Evolutionary conservation across 2,797 vertebrate genomes (phyloP), one percentile per base, ranked within the genome.

Genomic region (Graptemys geographica): DNA sequence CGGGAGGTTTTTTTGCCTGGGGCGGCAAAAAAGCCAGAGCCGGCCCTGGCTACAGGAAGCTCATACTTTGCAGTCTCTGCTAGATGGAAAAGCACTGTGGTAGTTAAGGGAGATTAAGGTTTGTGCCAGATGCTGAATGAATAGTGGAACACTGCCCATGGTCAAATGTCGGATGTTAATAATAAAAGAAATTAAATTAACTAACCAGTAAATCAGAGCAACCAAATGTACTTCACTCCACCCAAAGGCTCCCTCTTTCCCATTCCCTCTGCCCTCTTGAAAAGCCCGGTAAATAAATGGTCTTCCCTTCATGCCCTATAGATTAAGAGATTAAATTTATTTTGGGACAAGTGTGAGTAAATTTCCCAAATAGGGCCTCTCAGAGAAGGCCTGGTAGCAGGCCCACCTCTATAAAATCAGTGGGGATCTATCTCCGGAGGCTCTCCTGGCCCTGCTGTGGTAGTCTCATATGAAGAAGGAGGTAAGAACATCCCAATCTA

Each of bases 311-410:
- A 5, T 65, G 33, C 8, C 4, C 18, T n/a, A 28, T 57, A 65
- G 84, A 79, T 86, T 94, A 94, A 56, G 72, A 90, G 74, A 90
- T 86, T 93, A 6, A 28, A 92, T 85, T 90, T 94, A 53, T 90
- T 96, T 96, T 95, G 96, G 94, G 79, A 86, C 2, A 5, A 95
- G 89, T 25, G 86, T 79, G 85, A 96, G 87, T 57, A 93, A 88
- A 81, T 94, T 87, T 4, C 37, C 37, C n/a, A 11, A 41, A n/a
- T 15, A 90, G 90, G 94, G 59, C 83, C 81, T 96, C 76, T 13
- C 33, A 85, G 62, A 90, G 56, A 31, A 92, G 88, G 10, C 78
- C 33, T 94, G 33, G 84, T 95, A 82, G 37, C 49, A 90, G 72
- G 12, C 18, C 15, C 80, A 1, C 80, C 94, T 11, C 41, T 88